These are phyloP conservation scores for Trissolcus japonicus DNA, from an alignment of 2,888 invertebrate genomes.

Conservation along the genomic window DNA sequence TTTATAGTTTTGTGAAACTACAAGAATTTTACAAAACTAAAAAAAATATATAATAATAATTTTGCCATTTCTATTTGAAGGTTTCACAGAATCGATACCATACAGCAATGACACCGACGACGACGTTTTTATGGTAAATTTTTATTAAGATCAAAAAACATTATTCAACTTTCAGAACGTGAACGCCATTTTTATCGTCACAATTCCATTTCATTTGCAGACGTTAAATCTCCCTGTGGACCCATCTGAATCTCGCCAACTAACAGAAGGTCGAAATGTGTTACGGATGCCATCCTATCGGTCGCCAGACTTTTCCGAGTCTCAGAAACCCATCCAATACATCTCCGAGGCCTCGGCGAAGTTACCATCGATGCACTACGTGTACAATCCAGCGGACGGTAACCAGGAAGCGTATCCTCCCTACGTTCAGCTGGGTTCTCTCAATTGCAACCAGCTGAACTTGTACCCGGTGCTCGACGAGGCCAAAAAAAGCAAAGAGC, in stretches of 20 bases:
- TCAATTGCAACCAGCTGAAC: slow-evolving; percentile 85
- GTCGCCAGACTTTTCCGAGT: slow-evolving; percentile 68
- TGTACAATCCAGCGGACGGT: slow-evolving; percentile 66
- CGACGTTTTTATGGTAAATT: slow-evolving; percentile 93
- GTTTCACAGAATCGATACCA: slow-evolving; percentile 85
- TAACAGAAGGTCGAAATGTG: slow-evolving; percentile 71
- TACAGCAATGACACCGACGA: slow-evolving; percentile 87
- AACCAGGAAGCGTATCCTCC: slow-evolving; percentile 83
- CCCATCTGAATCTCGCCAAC: slow-evolving; percentile 87
- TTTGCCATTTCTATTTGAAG: slow-evolving; percentile 75
- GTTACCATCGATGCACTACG: slow-evolving; percentile 64
- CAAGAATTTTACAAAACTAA: no score
- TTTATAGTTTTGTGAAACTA: not conserved
- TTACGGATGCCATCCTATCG: slow-evolving; percentile 68
- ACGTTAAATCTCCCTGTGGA: slow-evolving; percentile 91
- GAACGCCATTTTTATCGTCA: no score
- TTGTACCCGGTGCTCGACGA: slow-evolving; percentile 87
- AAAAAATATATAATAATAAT: no score
- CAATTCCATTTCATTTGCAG: slow-evolving; percentile 77
- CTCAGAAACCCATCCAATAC: slow-evolving; percentile 70
- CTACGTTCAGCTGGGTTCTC: slow-evolving; percentile 89
- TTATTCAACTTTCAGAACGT: no score
- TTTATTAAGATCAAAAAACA: no score
- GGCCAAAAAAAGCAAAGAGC: slow-evolving; percentile 73
- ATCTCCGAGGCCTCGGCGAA: slow-evolving; percentile 64